phyloP scores from a whole-genome alignment of 2,797 vertebrate species.

The Esox masquinongy region DNA sequence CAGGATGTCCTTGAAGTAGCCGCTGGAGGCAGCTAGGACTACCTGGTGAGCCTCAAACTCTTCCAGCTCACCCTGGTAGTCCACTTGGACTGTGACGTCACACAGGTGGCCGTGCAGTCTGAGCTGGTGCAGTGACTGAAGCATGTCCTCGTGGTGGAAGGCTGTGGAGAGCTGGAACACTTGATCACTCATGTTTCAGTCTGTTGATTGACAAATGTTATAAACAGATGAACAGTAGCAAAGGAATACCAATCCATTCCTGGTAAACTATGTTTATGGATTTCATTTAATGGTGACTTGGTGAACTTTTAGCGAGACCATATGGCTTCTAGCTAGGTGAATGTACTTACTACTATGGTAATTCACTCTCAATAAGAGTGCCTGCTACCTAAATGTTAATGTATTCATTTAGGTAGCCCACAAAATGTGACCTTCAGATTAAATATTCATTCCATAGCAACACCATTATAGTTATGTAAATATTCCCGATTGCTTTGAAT shows the following conservation, averaged over 20 bases:
- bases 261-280: background rate
- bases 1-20: constrained; percentile 89
- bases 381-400: background rate
- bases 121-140: constrained; percentile 87
- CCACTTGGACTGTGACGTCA: constrained; percentile 88
- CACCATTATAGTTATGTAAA: no score
- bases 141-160: constrained; percentile 80
- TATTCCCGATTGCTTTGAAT: no score
- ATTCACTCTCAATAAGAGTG: no score
- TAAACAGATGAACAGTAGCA: background rate
- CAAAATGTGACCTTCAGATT: no score
- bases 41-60: constrained; percentile 91
- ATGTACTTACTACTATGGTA: no score
- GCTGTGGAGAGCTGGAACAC: constrained; percentile 84
- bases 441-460: no score
- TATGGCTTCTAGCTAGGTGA: no score
- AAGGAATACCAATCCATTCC: background rate
- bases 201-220: constrained; percentile 14
- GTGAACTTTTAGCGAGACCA: background rate
- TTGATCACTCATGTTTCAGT: constrained; percentile 80
- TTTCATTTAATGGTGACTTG: background rate
- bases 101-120: constrained; percentile 85
- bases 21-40: constrained; percentile 91
- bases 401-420: background rate
- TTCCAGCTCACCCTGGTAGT: constrained; percentile 81